A percentile compares a stretch with the other conserved stretches of the same genome.
Conservation (phyloP, 2,113 vertebrate species). For the Eubucco bourcierii region DNA sequence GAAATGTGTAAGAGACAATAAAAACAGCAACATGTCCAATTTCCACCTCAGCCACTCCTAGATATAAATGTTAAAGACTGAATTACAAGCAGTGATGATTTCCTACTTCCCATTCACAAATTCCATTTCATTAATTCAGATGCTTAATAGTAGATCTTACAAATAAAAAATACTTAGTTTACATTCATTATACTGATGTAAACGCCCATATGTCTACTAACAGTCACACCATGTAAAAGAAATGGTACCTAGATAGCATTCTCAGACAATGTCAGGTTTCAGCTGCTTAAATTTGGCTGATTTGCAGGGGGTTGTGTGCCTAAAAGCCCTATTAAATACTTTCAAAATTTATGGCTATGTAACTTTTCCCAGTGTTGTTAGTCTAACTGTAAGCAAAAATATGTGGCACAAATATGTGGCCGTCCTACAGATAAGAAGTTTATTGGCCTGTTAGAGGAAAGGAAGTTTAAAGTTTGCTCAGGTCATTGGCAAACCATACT, state of each 20-base stretch:
- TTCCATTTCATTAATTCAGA: neutral
- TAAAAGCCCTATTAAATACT: neutral
- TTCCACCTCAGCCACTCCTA: neutral
- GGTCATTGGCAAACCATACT: neutral
- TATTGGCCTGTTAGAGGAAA: neutral
- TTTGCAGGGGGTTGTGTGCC: neutral
- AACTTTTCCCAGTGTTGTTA: neutral
- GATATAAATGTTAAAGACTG: neutral
- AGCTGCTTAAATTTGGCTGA: neutral
- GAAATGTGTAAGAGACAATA: neutral
- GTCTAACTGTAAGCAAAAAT: neutral
- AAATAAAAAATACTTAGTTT: neutral
- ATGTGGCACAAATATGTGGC: neutral
- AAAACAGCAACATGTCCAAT: neutral
- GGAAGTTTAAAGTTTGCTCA: neutral
- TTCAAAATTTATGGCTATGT: neutral
- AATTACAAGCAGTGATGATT: neutral
- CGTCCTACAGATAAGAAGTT: neutral
- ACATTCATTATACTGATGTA: constrained; percentile 2
- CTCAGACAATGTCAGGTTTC: neutral
- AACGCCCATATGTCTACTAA: neutral
- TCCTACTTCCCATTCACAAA: neutral
- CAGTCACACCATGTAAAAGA: neutral
- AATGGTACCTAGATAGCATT: neutral
- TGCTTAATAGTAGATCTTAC: neutral